Percentiles rank a stretch among this genome's conserved stretches.
Conservation (phyloP, 2,797 vertebrate genomes). For the Rhinogobio ventralis region DNA sequence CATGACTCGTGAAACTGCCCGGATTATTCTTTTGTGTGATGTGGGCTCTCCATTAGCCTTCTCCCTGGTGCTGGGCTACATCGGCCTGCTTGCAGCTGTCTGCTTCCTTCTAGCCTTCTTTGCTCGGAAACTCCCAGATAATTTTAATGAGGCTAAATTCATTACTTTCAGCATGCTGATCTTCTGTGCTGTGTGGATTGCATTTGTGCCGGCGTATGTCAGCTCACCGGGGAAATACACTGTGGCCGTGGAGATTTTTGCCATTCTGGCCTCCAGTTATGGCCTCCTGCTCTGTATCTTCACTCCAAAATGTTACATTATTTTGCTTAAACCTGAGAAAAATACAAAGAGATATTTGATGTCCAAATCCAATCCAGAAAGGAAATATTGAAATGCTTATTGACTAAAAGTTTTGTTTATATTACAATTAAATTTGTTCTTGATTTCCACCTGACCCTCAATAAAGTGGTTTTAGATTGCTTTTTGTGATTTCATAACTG, state of each 20-base stretch:
- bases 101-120: conserved; percentile 70
- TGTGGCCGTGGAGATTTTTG: conserved; percentile 70
- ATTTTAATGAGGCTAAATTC: conserved; percentile 71
- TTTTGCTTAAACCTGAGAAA: conserved; percentile 68
- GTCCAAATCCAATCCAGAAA: conserved; percentile 54
- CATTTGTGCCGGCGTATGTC: conserved; percentile 68
- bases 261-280: conserved; percentile 70
- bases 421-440: background rate
- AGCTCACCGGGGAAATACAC: conserved; percentile 72
- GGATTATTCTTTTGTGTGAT: conserved; percentile 68
- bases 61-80: conserved; percentile 68
- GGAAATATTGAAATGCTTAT: conserved; percentile 22
- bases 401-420: background rate
- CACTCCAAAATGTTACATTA: conserved; percentile 71
- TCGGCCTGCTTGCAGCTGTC: conserved; percentile 65
- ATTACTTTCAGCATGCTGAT: conserved; percentile 75
- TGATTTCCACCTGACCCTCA: background rate
- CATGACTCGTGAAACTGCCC: conserved; percentile 67
- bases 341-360: conserved; percentile 68
- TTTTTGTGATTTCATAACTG: background rate
- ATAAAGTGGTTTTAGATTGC: background rate
- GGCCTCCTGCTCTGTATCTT: conserved; percentile 71
- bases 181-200: conserved; percentile 71
- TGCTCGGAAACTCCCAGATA: conserved; percentile 68
- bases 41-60: conserved; percentile 66